phyloP scores from a whole-genome alignment of 35 echinoderm and acorn worm species.

The Apostichopus japonicus region DNA sequence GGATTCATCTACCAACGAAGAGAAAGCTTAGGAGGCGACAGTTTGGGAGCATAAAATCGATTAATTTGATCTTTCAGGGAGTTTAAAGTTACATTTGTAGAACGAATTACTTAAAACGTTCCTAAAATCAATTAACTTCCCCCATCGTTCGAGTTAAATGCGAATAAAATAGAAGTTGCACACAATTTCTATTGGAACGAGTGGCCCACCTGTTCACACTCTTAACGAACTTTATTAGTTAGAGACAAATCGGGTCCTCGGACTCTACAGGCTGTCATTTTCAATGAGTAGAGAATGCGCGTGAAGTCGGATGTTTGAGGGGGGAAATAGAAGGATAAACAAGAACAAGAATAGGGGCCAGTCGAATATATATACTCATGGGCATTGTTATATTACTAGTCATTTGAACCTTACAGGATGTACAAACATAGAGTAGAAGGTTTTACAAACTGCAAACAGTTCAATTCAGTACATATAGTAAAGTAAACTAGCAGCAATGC shows the following conservation, averaged over 20 bases:
- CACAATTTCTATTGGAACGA: background rate
- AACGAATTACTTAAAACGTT: slow-evolving; percentile 16
- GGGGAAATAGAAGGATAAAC: too few species aligned
- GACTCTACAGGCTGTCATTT: background rate
- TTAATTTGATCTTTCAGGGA: slow-evolving; percentile 2
- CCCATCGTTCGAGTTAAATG: too few species aligned
- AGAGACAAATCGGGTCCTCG: background rate
- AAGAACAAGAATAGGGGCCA: too few species aligned
- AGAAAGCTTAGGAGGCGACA: background rate
- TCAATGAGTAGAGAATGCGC: too few species aligned
- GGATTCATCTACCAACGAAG: background rate
- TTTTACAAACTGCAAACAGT: too few species aligned
- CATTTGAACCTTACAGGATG: too few species aligned
- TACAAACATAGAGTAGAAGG: too few species aligned
- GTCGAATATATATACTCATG: too few species aligned
- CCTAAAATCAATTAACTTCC: background rate
- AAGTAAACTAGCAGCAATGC: too few species aligned
- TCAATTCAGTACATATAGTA: too few species aligned
- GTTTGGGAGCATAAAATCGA: background rate
- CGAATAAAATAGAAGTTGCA: background rate
- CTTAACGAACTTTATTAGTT: background rate
- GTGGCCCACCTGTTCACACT: background rate
- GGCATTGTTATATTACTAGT: too few species aligned
- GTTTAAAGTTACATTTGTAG: slow-evolving; percentile 43
- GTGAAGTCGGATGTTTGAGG: too few species aligned